These are phyloP conservation scores for Eupsilia transversa DNA, from an alignment of 2,888 invertebrate species.

Conservation along the genomic window DNA sequence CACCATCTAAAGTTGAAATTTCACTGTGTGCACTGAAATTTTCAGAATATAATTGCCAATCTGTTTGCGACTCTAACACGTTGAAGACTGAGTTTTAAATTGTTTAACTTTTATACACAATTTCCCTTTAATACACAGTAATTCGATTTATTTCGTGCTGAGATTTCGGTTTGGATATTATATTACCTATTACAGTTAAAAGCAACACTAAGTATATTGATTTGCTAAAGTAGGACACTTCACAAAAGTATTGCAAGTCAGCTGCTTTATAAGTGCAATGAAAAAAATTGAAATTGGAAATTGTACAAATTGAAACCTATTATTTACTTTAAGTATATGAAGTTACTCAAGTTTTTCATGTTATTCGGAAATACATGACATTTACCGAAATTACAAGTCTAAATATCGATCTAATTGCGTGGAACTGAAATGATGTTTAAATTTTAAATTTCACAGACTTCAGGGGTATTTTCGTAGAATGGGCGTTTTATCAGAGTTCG, in stretches of 20 bases:
- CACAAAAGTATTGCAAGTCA: neutral
- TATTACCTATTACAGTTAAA: constrained; percentile 5
- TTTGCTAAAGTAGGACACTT: constrained; percentile 34
- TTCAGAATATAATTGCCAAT: neutral
- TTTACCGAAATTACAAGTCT: neutral
- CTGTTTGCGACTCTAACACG: neutral
- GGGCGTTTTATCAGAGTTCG: no score
- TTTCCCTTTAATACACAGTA: constrained; percentile 28
- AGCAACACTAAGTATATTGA: neutral
- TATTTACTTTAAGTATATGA: neutral
- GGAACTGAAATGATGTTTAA: neutral
- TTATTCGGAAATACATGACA: neutral
- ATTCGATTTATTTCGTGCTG: constrained; percentile 61
- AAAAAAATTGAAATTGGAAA: neutral
- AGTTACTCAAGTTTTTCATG: neutral
- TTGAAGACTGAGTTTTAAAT: neutral
- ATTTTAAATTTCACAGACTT: no score
- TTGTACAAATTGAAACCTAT: neutral
- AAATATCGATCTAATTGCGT: neutral
- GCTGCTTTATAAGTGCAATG: neutral
- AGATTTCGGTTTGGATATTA: constrained; percentile 31
- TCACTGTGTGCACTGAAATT: neutral
- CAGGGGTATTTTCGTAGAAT: no score
- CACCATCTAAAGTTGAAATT: constrained; percentile 11
- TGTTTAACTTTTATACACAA: neutral